These are phyloP conservation scores for Synanthedon vespiformis DNA, from an alignment of 2,888 invertebrate species.

Conservation along the genomic window DNA sequence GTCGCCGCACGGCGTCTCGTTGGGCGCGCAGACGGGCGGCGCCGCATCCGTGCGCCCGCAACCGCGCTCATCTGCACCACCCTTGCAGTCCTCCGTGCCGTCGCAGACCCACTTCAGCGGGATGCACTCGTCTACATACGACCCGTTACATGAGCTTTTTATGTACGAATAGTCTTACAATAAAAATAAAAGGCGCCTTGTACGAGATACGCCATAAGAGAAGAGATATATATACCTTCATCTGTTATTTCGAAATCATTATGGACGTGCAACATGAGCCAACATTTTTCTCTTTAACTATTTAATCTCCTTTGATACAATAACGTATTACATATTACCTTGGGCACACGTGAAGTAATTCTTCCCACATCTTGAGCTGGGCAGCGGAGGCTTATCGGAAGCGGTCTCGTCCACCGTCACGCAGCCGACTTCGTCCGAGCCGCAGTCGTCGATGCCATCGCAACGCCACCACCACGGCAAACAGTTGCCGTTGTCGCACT, in stretches of 20 bases:
- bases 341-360: slow-evolving; percentile 57
- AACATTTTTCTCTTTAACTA: no score
- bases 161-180: no score
- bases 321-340: slow-evolving; percentile 26
- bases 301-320: no score
- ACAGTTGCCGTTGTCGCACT: slow-evolving; percentile 77
- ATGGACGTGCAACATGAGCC: no score
- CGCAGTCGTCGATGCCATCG: slow-evolving; percentile 80
- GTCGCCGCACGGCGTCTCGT: slow-evolving; percentile 74
- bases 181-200: no score
- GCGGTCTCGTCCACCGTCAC: slow-evolving; percentile 28
- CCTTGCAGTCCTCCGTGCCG: slow-evolving; percentile 82
- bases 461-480: slow-evolving; percentile 86
- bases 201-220: no score
- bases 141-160: no score
- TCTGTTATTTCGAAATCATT: no score
- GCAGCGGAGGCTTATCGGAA: slow-evolving; percentile 20
- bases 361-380: slow-evolving; percentile 37
- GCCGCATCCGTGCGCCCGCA: slow-evolving; percentile 21
- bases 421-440: slow-evolving; percentile 79
- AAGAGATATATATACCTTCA: no score
- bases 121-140: slow-evolving; percentile 76
- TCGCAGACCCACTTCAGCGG: slow-evolving; percentile 85
- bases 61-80: slow-evolving; percentile 81
- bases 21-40: slow-evolving; percentile 50